Percentiles rank a stretch among this genome's conserved stretches.
Evolutionary conservation across 2,113 vertebrate genomes (phyloP).

Genomic region (Vicugna pacos): DNA sequence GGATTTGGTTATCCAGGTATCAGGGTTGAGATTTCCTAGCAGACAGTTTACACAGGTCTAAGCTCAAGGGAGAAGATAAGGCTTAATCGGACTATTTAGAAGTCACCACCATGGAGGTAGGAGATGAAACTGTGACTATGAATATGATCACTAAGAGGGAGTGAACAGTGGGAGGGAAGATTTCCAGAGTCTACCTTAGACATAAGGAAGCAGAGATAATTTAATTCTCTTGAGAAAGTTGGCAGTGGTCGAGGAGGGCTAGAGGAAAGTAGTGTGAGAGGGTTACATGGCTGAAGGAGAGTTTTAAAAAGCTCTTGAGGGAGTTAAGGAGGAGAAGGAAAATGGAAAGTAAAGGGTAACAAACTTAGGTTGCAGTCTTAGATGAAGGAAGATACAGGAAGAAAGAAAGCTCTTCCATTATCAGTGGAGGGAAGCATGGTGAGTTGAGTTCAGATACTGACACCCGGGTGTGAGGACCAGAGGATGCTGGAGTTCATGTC

Average conservation of each 20-base stretch:
- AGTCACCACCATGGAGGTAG: neutral
- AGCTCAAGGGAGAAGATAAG: neutral
- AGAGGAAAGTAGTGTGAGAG: neutral
- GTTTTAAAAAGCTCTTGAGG: neutral
- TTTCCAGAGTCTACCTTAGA: neutral
- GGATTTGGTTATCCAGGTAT: neutral
- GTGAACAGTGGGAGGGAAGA: neutral
- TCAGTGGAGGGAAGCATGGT: neutral
- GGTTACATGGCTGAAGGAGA: neutral
- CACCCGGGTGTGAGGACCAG: neutral
- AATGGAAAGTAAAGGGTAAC: neutral
- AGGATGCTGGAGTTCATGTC: neutral
- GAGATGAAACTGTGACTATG: neutral
- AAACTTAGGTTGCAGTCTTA: neutral
- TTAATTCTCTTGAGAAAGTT: neutral
- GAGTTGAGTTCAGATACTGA: neutral
- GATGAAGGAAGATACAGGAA: neutral
- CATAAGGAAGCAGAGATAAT: neutral
- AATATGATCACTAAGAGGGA: neutral
- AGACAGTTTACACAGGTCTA: neutral
- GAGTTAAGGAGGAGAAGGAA: neutral
- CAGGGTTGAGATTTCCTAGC: neutral
- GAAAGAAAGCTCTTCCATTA: neutral
- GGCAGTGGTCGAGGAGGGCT: neutral
- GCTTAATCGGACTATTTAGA: neutral